Evolutionary conservation across 2,888 invertebrate genomes (phyloP), one percentile per base, ranked within the genome.

Genomic region (Odontothrips loti): DNA sequence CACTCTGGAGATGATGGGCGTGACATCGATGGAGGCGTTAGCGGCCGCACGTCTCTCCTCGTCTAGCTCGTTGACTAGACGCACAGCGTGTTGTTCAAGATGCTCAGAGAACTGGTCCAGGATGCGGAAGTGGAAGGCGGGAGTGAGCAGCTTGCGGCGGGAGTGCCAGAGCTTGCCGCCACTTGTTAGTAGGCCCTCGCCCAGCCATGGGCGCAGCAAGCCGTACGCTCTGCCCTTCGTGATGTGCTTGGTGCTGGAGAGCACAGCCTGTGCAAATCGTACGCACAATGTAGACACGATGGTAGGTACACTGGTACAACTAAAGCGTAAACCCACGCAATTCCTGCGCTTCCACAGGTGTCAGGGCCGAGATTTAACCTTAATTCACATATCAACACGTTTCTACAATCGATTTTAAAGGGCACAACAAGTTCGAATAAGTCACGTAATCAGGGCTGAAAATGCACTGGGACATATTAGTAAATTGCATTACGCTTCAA

Each of bases 231-330:
- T 23, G 23, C 68, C 68, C 27, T 75, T 75, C 27, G 68, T 75
- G 68, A 27, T 75, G 68, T 75, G 68, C 27, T 75, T 75, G 27
- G 23, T 75, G 68, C 68, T 75, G 27, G 68, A 75, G 23, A 75
- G 68, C 27, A 75, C 68, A 10, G 27, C 68, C 68, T 68, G 68
- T 43, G 34, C 34, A 43, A 43, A 43, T n/a, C n/a, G n/a, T n/a
- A n/a, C n/a, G n/a, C n/a, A n/a, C n/a, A n/a, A n/a, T n/a, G n/a
- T n/a, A n/a, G n/a, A n/a, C n/a, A n/a, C n/a, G n/a, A n/a, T n/a
- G n/a, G n/a, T n/a, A n/a, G n/a, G n/a, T n/a, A n/a, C n/a, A n/a
- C n/a, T n/a, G n/a, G n/a, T n/a, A n/a, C n/a, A n/a, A n/a, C n/a
- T n/a, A n/a, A n/a, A n/a, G n/a, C n/a, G n/a, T n/a, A n/a, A n/a